Evolutionary conservation across 2,888 invertebrate genomes (phyloP).

Genomic region (Tribolium freemani): DNA sequence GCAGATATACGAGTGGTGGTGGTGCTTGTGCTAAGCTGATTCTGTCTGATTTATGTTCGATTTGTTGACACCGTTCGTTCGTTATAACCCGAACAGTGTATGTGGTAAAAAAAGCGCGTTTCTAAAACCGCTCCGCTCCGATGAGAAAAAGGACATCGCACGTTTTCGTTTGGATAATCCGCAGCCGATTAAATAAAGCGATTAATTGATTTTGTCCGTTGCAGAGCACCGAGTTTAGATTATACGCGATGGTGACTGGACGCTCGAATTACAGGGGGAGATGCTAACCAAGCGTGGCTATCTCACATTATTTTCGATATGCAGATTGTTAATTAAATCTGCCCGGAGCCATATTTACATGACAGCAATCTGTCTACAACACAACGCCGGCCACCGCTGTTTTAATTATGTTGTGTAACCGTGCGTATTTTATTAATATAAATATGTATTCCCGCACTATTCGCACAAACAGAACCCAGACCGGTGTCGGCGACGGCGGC

Average conservation of each 20-base stretch:
- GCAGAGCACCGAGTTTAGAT: constrained; percentile 20
- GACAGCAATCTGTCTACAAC: constrained; percentile 69
- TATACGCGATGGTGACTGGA: constrained; percentile 20
- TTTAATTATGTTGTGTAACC: constrained; percentile 68
- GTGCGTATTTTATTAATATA: constrained; percentile 67
- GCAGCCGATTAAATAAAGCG: constrained; percentile 27
- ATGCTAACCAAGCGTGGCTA: constrained; percentile 65
- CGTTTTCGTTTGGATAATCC: constrained; percentile 23
- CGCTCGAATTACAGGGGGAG: constrained; percentile 52
- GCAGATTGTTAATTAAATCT: constrained; percentile 69
- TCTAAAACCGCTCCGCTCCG: neutral
- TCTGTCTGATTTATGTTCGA: constrained; percentile 40
- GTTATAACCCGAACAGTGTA: constrained; percentile 41
- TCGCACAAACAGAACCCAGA: constrained; percentile 10
- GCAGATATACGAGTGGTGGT: constrained; percentile 50
- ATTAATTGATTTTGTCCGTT: constrained; percentile 35
- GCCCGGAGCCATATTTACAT: constrained; percentile 68
- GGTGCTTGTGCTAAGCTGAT: constrained; percentile 46
- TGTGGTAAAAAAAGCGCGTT: neutral
- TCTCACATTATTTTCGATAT: constrained; percentile 68
- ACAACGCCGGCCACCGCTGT: constrained; percentile 61
- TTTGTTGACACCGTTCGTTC: constrained; percentile 57
- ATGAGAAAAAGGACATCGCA: constrained; percentile 1
- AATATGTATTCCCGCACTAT: constrained; percentile 57
- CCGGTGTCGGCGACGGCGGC: constrained; percentile 2